Base-by-base conservation (phyloP, 2,888 invertebrate species). In the Diplolepis rosae region DNA sequence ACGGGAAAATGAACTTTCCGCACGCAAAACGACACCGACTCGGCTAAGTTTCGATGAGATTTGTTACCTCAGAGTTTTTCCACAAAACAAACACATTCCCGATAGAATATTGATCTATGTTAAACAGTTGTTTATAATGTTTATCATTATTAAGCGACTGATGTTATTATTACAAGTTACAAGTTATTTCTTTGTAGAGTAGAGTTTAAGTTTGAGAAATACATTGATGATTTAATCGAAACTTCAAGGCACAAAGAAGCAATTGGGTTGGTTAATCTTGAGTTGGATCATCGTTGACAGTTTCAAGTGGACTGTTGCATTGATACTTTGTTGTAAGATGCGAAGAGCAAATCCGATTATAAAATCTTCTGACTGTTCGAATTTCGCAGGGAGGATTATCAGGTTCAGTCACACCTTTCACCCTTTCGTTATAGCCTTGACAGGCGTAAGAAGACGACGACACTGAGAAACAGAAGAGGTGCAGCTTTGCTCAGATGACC, bases 321-420 rank as follows among this genome's bases (percentile, higher is more conserved):
- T 61, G 24, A 61, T 24, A 61, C 61, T 61, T 61, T 61, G 61
- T 61, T 61, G 61, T n/a, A 24, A 13, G 39, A 13, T 39, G 39
- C 7, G 22, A 9, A 18, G 50, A 50, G 50, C 11, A 65, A 65
- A 48, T 65, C 65, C 65, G 50, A 66, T 66, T 51, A 50, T 24
- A 35, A 66, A 50, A 50, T 24, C 11, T 48, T 18, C 18, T 48
- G 66, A 32, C 66, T 30, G 30, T 42, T 65, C 45, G 48, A 48
- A 45, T 30, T 61, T 61, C 24, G 35, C 39, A 39, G 22, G 35
- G 6, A 7, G 61, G 61, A 61, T 61, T 35, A 61, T 27, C 24
- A 22, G 7, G 22, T 61, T 61, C 61, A 24, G 39, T 61, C 61
- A 61, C 61, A 61, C 61, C 61, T 61, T 13, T 61, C 61, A 61